Base-by-base conservation (phyloP, 2,797 vertebrate species). In the Clamator glandarius region DNA sequence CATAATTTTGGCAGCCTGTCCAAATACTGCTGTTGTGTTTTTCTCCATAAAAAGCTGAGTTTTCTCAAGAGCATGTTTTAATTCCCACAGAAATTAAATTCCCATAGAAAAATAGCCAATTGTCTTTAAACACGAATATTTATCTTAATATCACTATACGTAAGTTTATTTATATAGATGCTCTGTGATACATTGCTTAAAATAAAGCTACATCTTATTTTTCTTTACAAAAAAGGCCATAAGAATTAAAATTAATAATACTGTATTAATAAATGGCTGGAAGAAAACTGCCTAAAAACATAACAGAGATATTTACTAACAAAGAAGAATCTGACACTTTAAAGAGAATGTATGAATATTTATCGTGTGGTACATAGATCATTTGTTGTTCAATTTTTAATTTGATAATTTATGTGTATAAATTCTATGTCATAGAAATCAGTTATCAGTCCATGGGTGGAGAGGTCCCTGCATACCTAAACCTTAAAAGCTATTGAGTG, bases 31-130 rank as follows among this genome's bases (percentile, higher is more conserved):
- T 89, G 78, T 85, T 93, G 64, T 93, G 57, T 90, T 93, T 95
- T 83, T 90, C 72, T 77, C 54, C 76, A 83, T 87, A 80, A 89
- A 92, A 96, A 64, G 63, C 11, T 89, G 78, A 68, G 28, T 84
- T 92, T 89, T 82, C 86, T 96, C 44, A 93, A 94, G 72, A 76
- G 46, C 31, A 36, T 90, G 42, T 33, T 89, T 94, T 70, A 95
- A 93, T 91, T 96, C 82, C 89, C 87, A 87, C 48, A 85, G 75
- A 94, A 96, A 83, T 80, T 77, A 77, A 85, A 92, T 95, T 95
- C 87, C 84, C 80, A 42, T 68, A 90, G 90, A 90, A 94, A 95
- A 94, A 86, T 7, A 84, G 61, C 41, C 61, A 89, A 90, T 96
- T 96, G 84, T 90, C 44, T 75, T 84, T 28, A 69, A 94, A 89